These are phyloP conservation scores for Mellivora capensis DNA, from an alignment of 2,113 vertebrate genomes.

Conservation along the genomic window DNA sequence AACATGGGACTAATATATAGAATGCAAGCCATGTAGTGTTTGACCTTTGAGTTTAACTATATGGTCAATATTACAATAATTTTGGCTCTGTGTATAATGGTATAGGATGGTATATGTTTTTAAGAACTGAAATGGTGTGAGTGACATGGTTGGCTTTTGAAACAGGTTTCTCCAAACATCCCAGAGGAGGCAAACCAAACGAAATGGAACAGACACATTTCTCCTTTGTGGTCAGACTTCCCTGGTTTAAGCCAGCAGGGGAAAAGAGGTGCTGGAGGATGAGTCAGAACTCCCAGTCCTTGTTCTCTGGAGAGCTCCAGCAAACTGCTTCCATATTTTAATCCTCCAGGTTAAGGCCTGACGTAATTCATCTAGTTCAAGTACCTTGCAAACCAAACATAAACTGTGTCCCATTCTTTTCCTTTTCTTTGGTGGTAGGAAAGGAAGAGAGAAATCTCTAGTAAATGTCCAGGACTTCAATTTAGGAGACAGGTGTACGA, in stretches of 20 bases:
- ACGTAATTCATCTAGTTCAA: background rate
- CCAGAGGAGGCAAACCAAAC: background rate
- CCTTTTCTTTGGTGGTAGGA: background rate
- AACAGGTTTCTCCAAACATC: background rate
- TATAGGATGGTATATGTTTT: background rate
- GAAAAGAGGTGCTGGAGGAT: background rate
- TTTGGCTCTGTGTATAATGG: background rate
- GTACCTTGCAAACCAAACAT: background rate
- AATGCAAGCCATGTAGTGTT: background rate
- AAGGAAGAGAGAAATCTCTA: background rate
- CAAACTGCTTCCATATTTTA: background rate
- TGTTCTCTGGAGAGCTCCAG: background rate
- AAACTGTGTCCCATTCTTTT: background rate
- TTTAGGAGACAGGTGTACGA: background rate
- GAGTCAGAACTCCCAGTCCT: conserved; percentile 47
- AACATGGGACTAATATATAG: background rate
- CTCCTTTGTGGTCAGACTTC: conserved; percentile 32
- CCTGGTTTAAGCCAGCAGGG: background rate
- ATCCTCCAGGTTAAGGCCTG: background rate
- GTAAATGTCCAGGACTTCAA: background rate
- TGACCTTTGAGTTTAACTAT: background rate
- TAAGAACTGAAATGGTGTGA: background rate
- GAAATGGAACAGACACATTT: background rate
- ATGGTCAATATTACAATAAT: background rate
- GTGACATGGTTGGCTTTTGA: background rate